Percentiles rank a stretch among this genome's conserved stretches.
Evolutionary conservation across 2,797 vertebrate species (phyloP).

Genomic region (Rhinella marina): DNA sequence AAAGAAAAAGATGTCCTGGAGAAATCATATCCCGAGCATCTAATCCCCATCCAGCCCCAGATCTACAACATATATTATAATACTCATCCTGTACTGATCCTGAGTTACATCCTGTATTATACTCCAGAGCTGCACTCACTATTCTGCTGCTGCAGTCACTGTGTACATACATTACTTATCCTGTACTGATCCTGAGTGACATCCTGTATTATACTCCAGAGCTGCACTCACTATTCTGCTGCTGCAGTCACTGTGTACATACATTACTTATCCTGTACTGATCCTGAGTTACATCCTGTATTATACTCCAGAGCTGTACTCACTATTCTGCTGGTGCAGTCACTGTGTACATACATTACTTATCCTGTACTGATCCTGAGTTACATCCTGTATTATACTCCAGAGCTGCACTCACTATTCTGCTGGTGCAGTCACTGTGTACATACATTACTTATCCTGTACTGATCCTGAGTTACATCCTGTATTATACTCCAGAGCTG

Average conservation of each 20-base stretch:
- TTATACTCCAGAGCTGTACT: background rate
- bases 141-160: constrained; percentile 7
- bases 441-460: background rate
- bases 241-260: background rate
- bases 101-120: background rate
- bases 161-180: background rate
- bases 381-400: background rate
- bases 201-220: background rate
- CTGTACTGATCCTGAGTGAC: no score
- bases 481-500: background rate
- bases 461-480: no score
- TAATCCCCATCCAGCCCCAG: background rate
- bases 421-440: background rate
- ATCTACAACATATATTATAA: background rate
- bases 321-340: background rate
- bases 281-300: background rate
- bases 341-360: background rate
- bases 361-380: no score
- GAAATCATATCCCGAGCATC: background rate
- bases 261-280: background rate
- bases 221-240: constrained; percentile 2
- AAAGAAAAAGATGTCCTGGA: background rate
- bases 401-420: constrained; percentile 2
- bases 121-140: constrained; percentile 6
- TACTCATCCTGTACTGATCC: background rate